A percentile compares a stretch with the other conserved stretches of the same genome.
Conservation (phyloP, 2,113 vertebrate genomes). For the Okapia johnstoni region DNA sequence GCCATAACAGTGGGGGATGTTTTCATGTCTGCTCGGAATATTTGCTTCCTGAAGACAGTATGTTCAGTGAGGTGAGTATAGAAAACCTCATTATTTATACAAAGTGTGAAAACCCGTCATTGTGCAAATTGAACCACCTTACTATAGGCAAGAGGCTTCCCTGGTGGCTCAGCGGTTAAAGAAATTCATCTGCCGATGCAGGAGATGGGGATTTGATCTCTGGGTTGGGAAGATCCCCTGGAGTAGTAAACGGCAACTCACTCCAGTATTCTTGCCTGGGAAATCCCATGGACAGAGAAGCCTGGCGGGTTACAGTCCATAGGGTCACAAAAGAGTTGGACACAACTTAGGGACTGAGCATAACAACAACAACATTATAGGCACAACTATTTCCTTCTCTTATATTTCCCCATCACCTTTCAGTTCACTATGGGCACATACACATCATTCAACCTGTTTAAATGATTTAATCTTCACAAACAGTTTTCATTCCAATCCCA, state of each 20-base stretch:
- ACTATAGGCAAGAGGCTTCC: not conserved
- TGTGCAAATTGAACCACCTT: not conserved
- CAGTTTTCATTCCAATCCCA: no score
- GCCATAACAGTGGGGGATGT: not conserved
- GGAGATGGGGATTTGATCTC: not conserved
- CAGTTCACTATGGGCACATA: not conserved
- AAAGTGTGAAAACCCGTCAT: not conserved
- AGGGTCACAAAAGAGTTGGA: not conserved
- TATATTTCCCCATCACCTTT: not conserved
- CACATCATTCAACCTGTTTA: not conserved
- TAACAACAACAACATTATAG: not conserved
- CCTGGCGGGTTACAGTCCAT: not conserved
- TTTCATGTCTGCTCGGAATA: not conserved
- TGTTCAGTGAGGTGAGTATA: not conserved
- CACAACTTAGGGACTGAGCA: not conserved
- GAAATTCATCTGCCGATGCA: not conserved
- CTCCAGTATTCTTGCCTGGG: not conserved
- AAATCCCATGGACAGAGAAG: not conserved
- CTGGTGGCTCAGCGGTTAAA: not conserved
- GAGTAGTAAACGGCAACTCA: not conserved
- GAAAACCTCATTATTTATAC: not conserved
- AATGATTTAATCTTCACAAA: conserved; percentile 33
- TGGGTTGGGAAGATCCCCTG: not conserved
- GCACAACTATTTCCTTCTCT: not conserved
- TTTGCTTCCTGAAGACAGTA: not conserved